Evolutionary conservation across 2,113 vertebrate genomes (phyloP).

Genomic region (Boulengeromyrus knoepffleri): DNA sequence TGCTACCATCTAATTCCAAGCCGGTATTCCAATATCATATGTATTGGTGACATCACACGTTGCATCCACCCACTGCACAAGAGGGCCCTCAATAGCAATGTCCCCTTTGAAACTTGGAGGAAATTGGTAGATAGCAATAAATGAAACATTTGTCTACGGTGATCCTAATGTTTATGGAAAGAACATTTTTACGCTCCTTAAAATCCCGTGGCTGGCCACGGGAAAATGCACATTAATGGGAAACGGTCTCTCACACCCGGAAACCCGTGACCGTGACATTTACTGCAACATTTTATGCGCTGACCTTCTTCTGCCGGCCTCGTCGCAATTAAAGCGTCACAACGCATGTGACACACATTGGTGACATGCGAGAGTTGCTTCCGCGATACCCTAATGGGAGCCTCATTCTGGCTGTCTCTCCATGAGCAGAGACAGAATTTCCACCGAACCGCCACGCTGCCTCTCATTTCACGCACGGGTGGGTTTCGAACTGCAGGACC

Average conservation of each 20-base stretch:
- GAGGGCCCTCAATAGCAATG: neutral
- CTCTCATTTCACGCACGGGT: neutral
- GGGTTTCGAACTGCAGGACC: neutral
- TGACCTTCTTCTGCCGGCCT: neutral
- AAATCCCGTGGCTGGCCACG: neutral
- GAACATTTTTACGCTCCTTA: neutral
- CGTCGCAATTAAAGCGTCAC: neutral
- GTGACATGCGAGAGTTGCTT: neutral
- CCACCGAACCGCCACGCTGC: neutral
- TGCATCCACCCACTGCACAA: neutral
- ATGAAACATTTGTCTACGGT: neutral
- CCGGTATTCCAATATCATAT: neutral
- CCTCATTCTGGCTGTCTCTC: neutral
- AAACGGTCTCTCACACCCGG: neutral
- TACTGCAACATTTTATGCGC: neutral
- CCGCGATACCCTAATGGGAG: neutral
- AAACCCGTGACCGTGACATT: neutral
- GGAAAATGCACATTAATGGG: neutral
- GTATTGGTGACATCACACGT: neutral
- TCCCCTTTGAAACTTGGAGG: neutral
- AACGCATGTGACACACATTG: neutral
- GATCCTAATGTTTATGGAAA: neutral
- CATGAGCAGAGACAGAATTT: neutral
- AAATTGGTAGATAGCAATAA: neutral
- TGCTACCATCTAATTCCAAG: neutral